Percentiles rank a stretch among this genome's conserved stretches.
These are phyloP conservation scores for Agelastica alni DNA, from an alignment of 2,888 invertebrate genomes.

Conservation along the genomic window DNA sequence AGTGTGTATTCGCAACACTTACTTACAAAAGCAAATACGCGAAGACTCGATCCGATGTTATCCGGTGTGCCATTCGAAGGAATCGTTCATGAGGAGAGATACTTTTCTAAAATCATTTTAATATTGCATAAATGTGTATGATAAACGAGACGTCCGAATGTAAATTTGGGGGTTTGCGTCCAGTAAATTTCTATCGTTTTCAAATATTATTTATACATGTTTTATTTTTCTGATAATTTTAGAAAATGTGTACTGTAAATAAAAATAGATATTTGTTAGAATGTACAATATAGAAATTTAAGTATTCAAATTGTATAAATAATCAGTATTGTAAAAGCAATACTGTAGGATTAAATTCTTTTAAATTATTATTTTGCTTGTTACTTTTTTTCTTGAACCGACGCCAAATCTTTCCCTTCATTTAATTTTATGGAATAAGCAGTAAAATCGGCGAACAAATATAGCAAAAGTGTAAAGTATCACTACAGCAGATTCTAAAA, in stretches of 20 bases:
- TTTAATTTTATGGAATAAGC: too few species aligned
- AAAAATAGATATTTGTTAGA: conserved; percentile 36
- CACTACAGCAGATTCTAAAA: too few species aligned
- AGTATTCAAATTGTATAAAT: conserved; percentile 41
- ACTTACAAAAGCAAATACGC: too few species aligned
- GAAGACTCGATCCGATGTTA: not conserved
- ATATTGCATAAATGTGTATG: not conserved
- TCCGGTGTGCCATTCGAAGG: not conserved
- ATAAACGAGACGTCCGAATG: not conserved
- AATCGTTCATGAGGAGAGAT: not conserved
- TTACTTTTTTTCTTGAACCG: too few species aligned
- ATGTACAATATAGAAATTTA: conserved; percentile 35
- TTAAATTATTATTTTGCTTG: conserved; percentile 41
- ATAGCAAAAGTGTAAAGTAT: too few species aligned
- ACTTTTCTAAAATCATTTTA: not conserved
- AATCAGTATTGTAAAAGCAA: conserved; percentile 46
- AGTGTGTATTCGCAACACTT: too few species aligned
- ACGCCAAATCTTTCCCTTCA: too few species aligned
- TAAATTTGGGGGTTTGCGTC: conserved; percentile 10
- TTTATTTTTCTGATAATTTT: conserved; percentile 47
- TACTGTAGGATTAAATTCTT: conserved; percentile 45
- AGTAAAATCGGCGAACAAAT: too few species aligned
- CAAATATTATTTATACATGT: conserved; percentile 45
- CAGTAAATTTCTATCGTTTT: conserved; percentile 20
- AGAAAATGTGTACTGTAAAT: conserved; percentile 46